Evolutionary conservation across 2,113 vertebrate species (phyloP).

Genomic region (Osmerus eperlanus): DNA sequence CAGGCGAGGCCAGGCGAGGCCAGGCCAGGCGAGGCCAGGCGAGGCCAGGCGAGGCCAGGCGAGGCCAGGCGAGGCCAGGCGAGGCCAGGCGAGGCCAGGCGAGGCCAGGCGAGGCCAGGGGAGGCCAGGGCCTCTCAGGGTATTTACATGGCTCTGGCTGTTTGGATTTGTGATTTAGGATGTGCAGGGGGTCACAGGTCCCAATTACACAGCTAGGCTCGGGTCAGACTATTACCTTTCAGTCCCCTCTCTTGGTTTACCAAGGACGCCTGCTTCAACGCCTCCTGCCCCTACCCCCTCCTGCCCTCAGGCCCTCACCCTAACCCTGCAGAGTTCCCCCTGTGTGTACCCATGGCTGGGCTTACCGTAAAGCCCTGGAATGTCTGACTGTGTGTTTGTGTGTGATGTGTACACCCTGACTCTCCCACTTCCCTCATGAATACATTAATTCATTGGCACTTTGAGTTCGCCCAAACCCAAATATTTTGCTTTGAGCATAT

Average conservation of each 20-base stretch:
- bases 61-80: no score
- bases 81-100: neutral
- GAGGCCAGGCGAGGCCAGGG: no score
- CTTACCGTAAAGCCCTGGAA: conserved; percentile 62
- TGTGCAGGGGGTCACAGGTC: conserved; percentile 59
- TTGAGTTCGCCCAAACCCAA: conserved; percentile 70
- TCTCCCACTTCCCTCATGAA: conserved; percentile 54
- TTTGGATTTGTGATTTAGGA: conserved; percentile 67
- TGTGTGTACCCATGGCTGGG: conserved; percentile 53
- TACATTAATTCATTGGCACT: conserved; percentile 75
- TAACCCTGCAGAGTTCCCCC: conserved; percentile 23
- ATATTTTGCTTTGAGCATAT: conserved; percentile 71
- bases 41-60: conserved; percentile 3
- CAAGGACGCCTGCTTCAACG: conserved; percentile 35
- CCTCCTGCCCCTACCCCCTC: neutral
- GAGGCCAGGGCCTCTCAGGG: conserved; percentile 20
- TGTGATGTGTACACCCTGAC: conserved; percentile 50
- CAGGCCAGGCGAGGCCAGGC: neutral
- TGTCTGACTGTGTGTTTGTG: conserved; percentile 50
- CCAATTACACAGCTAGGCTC: conserved; percentile 58
- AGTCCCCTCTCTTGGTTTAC: conserved; percentile 58
- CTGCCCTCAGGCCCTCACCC: neutral
- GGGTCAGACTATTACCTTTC: conserved; percentile 59
- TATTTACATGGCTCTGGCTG: conserved; percentile 50
- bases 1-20: no score